Evolutionary conservation across 2,113 vertebrate genomes (phyloP).

Genomic region (Halichoerus grypus): DNA sequence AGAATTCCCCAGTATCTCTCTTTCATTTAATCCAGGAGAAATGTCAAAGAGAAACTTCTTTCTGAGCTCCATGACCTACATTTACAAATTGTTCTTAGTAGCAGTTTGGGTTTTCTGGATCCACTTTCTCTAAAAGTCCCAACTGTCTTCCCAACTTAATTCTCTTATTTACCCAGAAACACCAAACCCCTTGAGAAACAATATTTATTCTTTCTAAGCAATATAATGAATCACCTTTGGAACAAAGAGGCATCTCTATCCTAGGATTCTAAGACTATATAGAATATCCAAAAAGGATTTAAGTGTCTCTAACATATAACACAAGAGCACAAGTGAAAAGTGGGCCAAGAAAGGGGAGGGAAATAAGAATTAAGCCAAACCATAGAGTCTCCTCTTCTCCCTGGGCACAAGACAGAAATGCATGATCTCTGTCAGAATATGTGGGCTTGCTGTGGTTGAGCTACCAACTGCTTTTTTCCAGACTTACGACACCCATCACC

Average conservation of each 20-base stretch:
- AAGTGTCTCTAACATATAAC: neutral
- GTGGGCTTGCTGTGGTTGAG: neutral
- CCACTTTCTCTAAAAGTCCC: conserved; percentile 13
- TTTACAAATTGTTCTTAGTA: neutral
- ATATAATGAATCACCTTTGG: neutral
- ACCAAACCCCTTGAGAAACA: neutral
- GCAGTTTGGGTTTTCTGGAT: neutral
- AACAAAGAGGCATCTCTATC: neutral
- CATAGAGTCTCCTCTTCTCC: neutral
- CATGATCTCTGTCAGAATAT: neutral
- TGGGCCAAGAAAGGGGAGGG: neutral
- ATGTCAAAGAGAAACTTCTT: conserved; percentile 1
- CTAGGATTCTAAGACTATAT: neutral
- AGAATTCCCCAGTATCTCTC: neutral
- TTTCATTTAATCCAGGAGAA: conserved; percentile 24
- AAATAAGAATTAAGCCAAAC: neutral
- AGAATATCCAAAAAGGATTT: neutral
- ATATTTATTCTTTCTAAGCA: neutral
- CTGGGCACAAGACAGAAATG: neutral
- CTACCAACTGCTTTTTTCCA: neutral
- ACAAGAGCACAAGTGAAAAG: neutral
- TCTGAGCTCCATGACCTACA: neutral
- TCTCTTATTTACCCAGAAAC: neutral
- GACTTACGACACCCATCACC: neutral
- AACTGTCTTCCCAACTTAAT: neutral